phyloP scores from a whole-genome alignment of 2,113 vertebrate genomes.

The Strigops habroptila region DNA sequence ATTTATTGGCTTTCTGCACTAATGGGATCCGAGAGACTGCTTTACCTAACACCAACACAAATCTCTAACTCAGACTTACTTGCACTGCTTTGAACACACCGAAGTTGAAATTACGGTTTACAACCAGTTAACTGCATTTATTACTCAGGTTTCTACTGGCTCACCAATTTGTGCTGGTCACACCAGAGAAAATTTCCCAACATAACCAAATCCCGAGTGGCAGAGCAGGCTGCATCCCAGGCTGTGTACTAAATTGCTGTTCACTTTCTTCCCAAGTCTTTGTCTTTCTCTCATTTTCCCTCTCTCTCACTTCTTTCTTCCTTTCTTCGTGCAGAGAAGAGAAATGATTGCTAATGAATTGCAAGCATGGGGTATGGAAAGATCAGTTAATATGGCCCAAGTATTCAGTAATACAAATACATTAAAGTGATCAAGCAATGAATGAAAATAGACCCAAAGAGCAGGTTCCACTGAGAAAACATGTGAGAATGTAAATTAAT shows the following conservation, averaged over 20 bases:
- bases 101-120: background rate
- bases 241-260: background rate
- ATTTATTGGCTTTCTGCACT: background rate
- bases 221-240: background rate
- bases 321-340: slow-evolving; percentile 35
- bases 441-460: slow-evolving; percentile 49
- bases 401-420: slow-evolving; percentile 13
- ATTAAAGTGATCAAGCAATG: slow-evolving; percentile 42
- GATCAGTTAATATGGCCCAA: slow-evolving; percentile 25
- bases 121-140: background rate
- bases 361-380: slow-evolving; percentile 36
- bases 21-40: background rate
- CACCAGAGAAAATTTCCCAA: background rate
- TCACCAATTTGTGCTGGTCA: background rate
- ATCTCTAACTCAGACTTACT: background rate
- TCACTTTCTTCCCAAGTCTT: background rate
- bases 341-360: slow-evolving; percentile 56
- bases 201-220: background rate
- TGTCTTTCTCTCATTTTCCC: slow-evolving; percentile 4
- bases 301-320: background rate
- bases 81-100: background rate
- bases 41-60: background rate
- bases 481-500: slow-evolving; percentile 34
- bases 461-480: slow-evolving; percentile 56
- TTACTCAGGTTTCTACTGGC: background rate